phyloP scores from a whole-genome alignment of 2,113 vertebrate genomes.

The Ramphastos sulfuratus region DNA sequence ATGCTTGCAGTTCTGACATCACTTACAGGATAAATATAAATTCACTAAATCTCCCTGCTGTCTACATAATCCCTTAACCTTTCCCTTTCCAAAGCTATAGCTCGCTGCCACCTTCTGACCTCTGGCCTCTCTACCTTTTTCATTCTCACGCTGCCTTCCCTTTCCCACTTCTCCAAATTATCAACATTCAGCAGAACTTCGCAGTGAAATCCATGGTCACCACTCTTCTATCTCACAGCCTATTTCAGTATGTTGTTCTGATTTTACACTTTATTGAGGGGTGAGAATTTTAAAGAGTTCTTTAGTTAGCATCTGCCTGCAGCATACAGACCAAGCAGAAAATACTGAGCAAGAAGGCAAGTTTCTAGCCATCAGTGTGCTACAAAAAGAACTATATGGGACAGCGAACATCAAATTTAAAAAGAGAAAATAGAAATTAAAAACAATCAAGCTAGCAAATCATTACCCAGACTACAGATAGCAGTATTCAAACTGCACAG shows the following conservation, averaged over 20 bases:
- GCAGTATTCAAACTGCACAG: background rate
- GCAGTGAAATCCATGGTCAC: background rate
- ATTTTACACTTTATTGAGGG: background rate
- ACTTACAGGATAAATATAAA: slow-evolving; percentile 69
- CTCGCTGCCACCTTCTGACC: background rate
- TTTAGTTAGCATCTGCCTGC: background rate
- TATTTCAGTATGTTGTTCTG: background rate
- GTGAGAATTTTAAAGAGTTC: slow-evolving; percentile 19
- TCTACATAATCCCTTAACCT: slow-evolving; percentile 40
- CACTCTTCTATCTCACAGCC: background rate
- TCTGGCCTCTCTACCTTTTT: background rate
- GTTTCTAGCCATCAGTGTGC: background rate
- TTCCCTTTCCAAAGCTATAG: background rate
- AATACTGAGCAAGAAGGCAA: background rate
- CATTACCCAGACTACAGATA: background rate
- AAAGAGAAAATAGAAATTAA: background rate
- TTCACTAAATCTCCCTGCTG: slow-evolving; percentile 62
- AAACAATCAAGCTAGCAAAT: background rate
- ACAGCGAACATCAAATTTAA: background rate
- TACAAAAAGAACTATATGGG: background rate
- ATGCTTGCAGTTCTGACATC: background rate
- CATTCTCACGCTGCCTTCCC: background rate
- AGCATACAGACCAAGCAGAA: background rate
- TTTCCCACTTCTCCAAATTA: background rate
- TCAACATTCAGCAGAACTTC: background rate